These are phyloP conservation scores for Phylloscopus whistleri DNA, from an alignment of 2,113 vertebrate species.

Conservation along the genomic window DNA sequence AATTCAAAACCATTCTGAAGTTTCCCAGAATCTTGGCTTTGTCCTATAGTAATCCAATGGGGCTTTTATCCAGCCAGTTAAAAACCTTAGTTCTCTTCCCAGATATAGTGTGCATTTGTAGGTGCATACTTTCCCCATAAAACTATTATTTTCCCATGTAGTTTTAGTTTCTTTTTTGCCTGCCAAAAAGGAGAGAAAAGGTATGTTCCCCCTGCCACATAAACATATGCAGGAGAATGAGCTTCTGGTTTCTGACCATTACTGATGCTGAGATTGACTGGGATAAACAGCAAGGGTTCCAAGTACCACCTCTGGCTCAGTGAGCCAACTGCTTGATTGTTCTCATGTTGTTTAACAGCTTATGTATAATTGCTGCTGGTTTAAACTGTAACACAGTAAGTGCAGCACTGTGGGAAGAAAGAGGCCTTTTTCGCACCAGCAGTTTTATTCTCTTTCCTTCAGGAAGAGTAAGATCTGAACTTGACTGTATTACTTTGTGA, in stretches of 20 bases:
- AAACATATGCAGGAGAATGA: constrained; percentile 32
- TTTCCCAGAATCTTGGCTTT: not conserved
- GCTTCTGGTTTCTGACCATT: not conserved
- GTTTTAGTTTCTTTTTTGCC: not conserved
- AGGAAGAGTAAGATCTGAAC: not conserved
- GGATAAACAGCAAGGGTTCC: constrained; percentile 32
- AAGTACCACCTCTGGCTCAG: constrained; percentile 43
- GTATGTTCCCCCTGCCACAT: not conserved
- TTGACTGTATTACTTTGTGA: not conserved
- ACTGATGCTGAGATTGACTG: constrained; percentile 21
- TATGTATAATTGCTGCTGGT: constrained; percentile 37
- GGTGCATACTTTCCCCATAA: not conserved
- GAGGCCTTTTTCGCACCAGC: not conserved
- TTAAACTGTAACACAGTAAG: constrained; percentile 16
- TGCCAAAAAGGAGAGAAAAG: not conserved
- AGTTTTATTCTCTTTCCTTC: constrained; percentile 7
- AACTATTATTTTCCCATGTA: not conserved
- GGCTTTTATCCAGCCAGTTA: not conserved
- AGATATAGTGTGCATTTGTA: not conserved
- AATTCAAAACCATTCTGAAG: not conserved
- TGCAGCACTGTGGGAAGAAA: not conserved
- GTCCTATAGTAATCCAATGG: not conserved
- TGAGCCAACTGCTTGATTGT: constrained; percentile 17
- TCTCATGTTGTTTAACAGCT: constrained; percentile 36
- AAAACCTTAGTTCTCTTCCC: not conserved